Base-by-base conservation (phyloP, 2,113 vertebrate species). In the Tyto alba region DNA sequence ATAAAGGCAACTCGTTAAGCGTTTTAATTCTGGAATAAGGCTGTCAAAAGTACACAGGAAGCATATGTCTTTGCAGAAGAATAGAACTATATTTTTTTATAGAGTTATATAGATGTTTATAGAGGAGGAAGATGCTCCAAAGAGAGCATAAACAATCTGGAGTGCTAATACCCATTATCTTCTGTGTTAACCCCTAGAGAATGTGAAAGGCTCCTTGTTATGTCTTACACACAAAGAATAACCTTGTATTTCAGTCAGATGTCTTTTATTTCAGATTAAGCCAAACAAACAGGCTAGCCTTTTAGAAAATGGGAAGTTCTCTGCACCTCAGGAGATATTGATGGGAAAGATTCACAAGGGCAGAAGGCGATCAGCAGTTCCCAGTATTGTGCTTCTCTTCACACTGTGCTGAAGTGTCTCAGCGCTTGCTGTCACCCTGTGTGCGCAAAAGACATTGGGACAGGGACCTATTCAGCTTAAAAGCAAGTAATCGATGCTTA, bases 351-450 rank as follows among this genome's bases (percentile, higher is more conserved):
- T 34, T 20, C 5, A 5, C 13, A 64, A 55, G 11, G 43, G 43
- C 47, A 60, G 63, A 81, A 52, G 5, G 5, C 29, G 7, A 16
- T 73, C 34, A 53, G 16, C 1, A 0, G 11, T 79, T 90, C 71
- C 23, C 11, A 13, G 20, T 22, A 12, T 21, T 0, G 4, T 0
- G 0, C 40, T 59, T 43, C 18, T 72, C 22, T 63, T 57, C 21
- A 9, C 8, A 57, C 52, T 72, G n/a, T 77, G 8, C 43, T 29
- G n/a, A 78, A 91, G 45, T 20, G 41, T 38, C 27, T 76, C 6
- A 15, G 8, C 15, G 14, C n/a, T 74, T 81, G 10, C 43, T 55
- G 19, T n/a, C 1, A 1, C 23, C 27, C 7, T 9, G 3, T 48
- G 22, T 52, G 67, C 32, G 41, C 10, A 45, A 30, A 69, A 59